Percentiles rank a stretch among this genome's conserved stretches.
Conservation (phyloP, 2,113 vertebrate genomes). For the Dasyprocta punctata region DNA sequence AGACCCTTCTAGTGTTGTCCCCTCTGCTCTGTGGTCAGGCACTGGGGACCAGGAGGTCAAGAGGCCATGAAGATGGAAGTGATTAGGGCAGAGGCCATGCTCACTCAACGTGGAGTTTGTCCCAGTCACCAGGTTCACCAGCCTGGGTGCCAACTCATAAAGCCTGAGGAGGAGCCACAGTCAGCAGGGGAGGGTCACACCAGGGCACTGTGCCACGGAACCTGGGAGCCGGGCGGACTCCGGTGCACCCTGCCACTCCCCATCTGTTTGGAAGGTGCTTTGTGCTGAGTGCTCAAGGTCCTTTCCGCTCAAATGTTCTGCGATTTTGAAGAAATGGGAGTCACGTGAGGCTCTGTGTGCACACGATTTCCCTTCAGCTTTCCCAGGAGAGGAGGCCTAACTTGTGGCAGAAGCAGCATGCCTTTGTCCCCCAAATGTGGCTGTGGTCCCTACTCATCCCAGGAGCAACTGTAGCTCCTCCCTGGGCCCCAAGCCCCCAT, state of each 20-base stretch:
- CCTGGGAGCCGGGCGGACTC: background rate
- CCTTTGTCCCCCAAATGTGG: background rate
- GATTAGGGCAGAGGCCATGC: background rate
- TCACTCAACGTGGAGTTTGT: conserved; percentile 63
- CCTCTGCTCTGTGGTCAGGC: background rate
- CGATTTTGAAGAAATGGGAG: background rate
- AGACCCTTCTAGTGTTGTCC: rapidly evolving
- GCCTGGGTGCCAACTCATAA: conserved; percentile 20
- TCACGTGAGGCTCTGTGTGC: background rate
- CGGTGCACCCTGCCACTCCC: rapidly evolving
- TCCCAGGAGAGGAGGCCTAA: background rate
- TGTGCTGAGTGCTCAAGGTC: background rate
- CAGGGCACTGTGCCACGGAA: background rate
- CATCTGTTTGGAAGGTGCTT: background rate
- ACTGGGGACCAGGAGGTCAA: background rate
- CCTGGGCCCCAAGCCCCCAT: too few relatives aligned
- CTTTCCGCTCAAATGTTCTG: background rate
- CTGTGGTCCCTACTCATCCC: background rate
- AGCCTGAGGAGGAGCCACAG: background rate
- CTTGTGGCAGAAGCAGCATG: rapidly evolving
- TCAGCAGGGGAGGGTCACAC: background rate
- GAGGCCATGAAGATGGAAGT: background rate
- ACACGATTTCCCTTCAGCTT: background rate
- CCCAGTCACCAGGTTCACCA: conserved; percentile 57
- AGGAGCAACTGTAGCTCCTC: background rate